Base-by-base conservation (phyloP, 2,113 vertebrate genomes). In the Atherinomorus stipes region DNA sequence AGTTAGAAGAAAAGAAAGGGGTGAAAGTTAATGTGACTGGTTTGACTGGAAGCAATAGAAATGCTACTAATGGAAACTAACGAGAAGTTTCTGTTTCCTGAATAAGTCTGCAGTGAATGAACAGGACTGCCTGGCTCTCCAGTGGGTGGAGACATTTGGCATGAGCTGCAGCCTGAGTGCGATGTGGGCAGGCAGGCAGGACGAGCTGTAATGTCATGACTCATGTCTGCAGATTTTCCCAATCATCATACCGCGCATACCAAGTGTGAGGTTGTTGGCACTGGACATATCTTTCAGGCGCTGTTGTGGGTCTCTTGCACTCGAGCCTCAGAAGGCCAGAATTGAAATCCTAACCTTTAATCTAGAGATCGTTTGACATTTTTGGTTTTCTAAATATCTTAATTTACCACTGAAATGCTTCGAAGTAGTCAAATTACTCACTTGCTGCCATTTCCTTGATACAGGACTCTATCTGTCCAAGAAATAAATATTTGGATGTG, bases 201-300 rank as follows among this genome's bases (percentile, higher is more conserved):
- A 47, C 18, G 44, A 47, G 19, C 19, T 31, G 51, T 34, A 18
- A 64, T 45, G 57, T 80, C 57, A 52, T 79, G 77, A 85, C 52
- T 89, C 76, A 85, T 1, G n/a, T 25, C 61, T 21, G 8, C 51
- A 37, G 53, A 74, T 52, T 62, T 45, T 64, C 5, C 42, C 15
- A 52, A 22, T 34, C 31, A 45, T 62, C 58, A 71, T 72, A 37
- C 54, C 18, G 19, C 44, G 16, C 70, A 66, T 80, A 68, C 37
- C 64, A 21, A 15, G 15, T 37, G 1, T 1, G 2, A 47, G 18
- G 18, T 23, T 38, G n/a, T 5, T 58, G n/a, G 25, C n/a, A 49
- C 44, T 25, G 26, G 11, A 38, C 53, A 13, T 1, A 0, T 7
- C 31, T 70, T 54, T 47, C 1, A 23, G 10, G 8, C 7, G 13